Conservation (phyloP, 2,888 invertebrate species). For the Ellobium chinense region DNA sequence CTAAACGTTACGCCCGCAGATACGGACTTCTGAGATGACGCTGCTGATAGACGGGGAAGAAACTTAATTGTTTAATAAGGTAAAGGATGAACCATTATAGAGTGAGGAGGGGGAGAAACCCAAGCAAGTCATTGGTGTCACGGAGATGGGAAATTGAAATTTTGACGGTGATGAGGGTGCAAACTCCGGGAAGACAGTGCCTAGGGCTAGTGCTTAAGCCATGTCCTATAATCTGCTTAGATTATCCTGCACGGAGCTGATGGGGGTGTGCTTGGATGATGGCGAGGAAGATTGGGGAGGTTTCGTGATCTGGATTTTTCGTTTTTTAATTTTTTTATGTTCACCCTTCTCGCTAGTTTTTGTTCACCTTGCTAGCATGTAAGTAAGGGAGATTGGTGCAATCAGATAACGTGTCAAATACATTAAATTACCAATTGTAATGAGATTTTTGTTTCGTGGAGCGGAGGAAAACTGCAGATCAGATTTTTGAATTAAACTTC, state of each 20-base stretch:
- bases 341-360: no score
- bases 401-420: background rate
- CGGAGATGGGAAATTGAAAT: slow-evolving; percentile 28
- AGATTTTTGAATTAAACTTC: no score
- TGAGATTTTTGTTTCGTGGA: no score
- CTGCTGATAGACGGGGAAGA: no score
- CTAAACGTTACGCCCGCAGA: no score
- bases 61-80: background rate
- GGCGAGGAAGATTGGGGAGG: background rate
- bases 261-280: background rate
- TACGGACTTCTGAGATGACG: no score
- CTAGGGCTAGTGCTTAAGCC: slow-evolving; percentile 22
- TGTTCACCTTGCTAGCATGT: background rate
- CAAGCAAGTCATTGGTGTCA: background rate
- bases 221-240: background rate
- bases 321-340: no score
- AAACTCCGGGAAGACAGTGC: background rate
- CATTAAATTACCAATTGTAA: slow-evolving; percentile 4
- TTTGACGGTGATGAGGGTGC: slow-evolving; percentile 36
- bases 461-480: no score
- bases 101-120: background rate
- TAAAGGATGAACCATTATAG: background rate
- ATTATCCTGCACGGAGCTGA: slow-evolving; percentile 13
- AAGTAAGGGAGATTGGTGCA: background rate
- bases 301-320: background rate